Evolutionary conservation across 1,140 invertebrate species (phyloP), one percentile per base, ranked within the genome.

Genomic region (Magallana ariakensis): DNA sequence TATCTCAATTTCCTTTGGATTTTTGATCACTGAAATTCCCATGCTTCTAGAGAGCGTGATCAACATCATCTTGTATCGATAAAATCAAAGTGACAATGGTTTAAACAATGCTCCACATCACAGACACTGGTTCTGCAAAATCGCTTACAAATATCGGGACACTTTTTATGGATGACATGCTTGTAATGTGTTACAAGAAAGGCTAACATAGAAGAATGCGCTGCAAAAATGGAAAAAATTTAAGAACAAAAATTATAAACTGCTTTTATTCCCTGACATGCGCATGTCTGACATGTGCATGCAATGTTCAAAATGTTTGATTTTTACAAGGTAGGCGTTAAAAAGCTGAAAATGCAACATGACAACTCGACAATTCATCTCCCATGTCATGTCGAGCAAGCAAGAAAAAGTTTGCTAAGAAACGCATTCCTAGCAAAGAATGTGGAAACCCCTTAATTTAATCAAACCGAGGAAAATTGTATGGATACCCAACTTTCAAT

Each of bases 51-150:
- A 46, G 33, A 26, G 66, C 66, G 66, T 33, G 66, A 33, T 46
- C 22, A 75, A 75, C 66, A 13, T 60, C 15, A 16, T 46, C 33
- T 46, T 46, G 33, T 60, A 60, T 15, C 58, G n/a, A 13, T 11
- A 13, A 75, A 26, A 75, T 75, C 66, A 75, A 75, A 75, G 66
- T 75, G 26, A 26, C 66, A 75, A 26, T 75, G 22, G 22, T 75
- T 46, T 26, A 26, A 33, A 75, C 66, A 75, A 33, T 75, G 66
- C 66, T 33, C 13, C 11, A 75, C 66, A 75, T 11, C 22, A 26
- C 66, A 11, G 66, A 75, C 66, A 75, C 22, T 26, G 22, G 15
- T 75, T 75, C 10, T 75, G 13, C 66, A 75, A 13, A 26, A 26
- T 75, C 22, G 10, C 26, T 33, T 9, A 75, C 22, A 75, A 62